Base-by-base conservation (phyloP, 2,797 vertebrate species). In the Oreonectes daqikongensis region DNA sequence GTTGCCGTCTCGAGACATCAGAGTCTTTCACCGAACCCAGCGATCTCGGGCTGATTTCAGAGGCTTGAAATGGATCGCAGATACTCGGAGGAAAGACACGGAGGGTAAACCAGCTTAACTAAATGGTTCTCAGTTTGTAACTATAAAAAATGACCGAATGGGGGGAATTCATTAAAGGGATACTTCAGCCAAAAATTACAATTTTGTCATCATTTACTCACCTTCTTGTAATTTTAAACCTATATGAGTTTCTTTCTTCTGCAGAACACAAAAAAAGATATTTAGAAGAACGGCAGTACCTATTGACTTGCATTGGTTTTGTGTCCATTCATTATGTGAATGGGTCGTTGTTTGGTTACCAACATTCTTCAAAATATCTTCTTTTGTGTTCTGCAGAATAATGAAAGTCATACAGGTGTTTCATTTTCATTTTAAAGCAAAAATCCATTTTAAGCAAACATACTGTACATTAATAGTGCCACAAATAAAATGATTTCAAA, bases 1-100 rank as follows among this genome's bases (percentile, higher is more conserved):
- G 91, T 92, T 91, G 87, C 90, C 84, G 83, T 90, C 78, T 61
- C 80, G 86, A 89, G 85, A 87, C 87, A 88, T 86, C 86, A 80
- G 71, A 83, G 83, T 87, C 85, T 84, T 80, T 69, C 15, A 79
- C 85, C 83, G 81, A 88, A 86, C 86, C 81, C 80, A 75, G 65
- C 63, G 83, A 84, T 79, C 67, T 78, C 66, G 81, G 81, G 81
- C 81, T 76, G 82, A 83, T 83, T 86, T 86, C 77, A 4, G 42
- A 61, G 30, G 28, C 15, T 69, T 40, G 28, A 76, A 76, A 57
- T 52, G 64, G 32, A 46, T 66, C 69, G 24, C 15, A 66, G 46
- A 60, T 40, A 50, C 20, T 52, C 20, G 35, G 10, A 22, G 28
- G 32, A 40, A 11, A 57, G n/a, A 68, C 35, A 44, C 5, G 55